phyloP scores from a whole-genome alignment of 2,113 vertebrate species.

The Chascanopsetta lugubris region DNA sequence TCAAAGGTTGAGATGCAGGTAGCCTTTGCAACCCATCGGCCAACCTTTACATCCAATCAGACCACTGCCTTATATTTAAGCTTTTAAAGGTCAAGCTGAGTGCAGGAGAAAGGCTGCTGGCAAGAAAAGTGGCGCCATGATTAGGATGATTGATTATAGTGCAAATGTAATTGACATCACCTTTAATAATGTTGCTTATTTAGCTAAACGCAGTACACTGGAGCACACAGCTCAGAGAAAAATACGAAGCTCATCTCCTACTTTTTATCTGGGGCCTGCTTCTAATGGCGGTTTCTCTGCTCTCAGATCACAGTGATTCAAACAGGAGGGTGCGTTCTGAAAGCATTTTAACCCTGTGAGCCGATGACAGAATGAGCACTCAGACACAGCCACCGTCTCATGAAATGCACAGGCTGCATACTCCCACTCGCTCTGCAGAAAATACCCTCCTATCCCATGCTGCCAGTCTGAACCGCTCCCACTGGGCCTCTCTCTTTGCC shows the following conservation, averaged over 20 bases:
- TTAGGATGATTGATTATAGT: constrained; percentile 34
- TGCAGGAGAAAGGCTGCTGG: constrained; percentile 12
- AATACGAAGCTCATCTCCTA: constrained; percentile 15
- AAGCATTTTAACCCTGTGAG: constrained; percentile 63
- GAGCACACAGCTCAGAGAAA: neutral
- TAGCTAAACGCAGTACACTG: constrained; percentile 1
- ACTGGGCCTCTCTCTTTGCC: constrained; percentile 54
- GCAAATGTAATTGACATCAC: constrained; percentile 28
- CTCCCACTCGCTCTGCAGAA: constrained; percentile 68
- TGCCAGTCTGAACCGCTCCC: constrained; percentile 50
- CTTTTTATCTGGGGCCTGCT: constrained; percentile 12
- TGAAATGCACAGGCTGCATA: constrained; percentile 63
- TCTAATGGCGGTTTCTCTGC: constrained; percentile 40
- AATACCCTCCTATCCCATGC: constrained; percentile 55
- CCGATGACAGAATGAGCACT: constrained; percentile 62
- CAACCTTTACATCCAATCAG: constrained; percentile 24
- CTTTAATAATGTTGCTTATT: constrained; percentile 32
- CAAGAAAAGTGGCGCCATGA: constrained; percentile 11
- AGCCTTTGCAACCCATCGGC: constrained; percentile 14
- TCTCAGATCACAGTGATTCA: constrained; percentile 54
- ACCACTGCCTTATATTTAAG: constrained; percentile 19
- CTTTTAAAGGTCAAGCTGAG: constrained; percentile 34
- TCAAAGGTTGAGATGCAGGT: neutral
- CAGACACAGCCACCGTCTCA: constrained; percentile 56
- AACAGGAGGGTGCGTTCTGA: constrained; percentile 43